These are phyloP conservation scores for Malurus alboscapulatus DNA, from an alignment of 2,113 vertebrate genomes.

Conservation along the genomic window DNA sequence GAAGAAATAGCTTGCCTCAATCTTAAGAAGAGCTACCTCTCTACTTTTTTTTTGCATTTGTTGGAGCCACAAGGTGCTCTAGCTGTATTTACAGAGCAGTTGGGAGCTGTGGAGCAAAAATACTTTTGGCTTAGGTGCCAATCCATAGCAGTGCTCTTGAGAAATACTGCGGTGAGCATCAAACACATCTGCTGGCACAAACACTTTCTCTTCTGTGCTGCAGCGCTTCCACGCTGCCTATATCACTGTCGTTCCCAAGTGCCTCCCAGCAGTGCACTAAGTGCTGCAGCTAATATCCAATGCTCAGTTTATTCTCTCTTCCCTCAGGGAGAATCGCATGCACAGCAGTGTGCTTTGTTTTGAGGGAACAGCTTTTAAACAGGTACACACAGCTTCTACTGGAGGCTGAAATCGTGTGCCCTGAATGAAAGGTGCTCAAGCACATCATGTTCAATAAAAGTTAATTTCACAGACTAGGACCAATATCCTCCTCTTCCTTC, in stretches of 20 bases:
- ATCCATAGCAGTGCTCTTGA: not conserved
- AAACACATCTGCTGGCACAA: conserved; percentile 5
- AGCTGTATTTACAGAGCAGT: not conserved
- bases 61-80: not conserved
- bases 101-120: not conserved
- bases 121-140: not conserved
- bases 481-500: not conserved
- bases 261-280: conserved; percentile 5
- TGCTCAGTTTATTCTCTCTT: not conserved
- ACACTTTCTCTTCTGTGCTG: not conserved
- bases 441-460: not conserved
- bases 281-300: not conserved
- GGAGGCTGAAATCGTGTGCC: not conserved
- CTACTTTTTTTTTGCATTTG: not conserved
- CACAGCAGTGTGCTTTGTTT: not conserved
- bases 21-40: not conserved
- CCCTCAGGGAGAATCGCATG: not conserved
- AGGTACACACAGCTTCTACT: not conserved
- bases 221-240: not conserved
- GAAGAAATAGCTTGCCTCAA: not conserved
- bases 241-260: not conserved
- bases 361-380: not conserved
- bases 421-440: not conserved
- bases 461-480: not conserved
- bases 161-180: not conserved